A percentile compares a stretch with the other conserved stretches of the same genome.
These are phyloP conservation scores for Nyctereutes procyonoides DNA, from an alignment of 2,113 vertebrate genomes.

Conservation along the genomic window DNA sequence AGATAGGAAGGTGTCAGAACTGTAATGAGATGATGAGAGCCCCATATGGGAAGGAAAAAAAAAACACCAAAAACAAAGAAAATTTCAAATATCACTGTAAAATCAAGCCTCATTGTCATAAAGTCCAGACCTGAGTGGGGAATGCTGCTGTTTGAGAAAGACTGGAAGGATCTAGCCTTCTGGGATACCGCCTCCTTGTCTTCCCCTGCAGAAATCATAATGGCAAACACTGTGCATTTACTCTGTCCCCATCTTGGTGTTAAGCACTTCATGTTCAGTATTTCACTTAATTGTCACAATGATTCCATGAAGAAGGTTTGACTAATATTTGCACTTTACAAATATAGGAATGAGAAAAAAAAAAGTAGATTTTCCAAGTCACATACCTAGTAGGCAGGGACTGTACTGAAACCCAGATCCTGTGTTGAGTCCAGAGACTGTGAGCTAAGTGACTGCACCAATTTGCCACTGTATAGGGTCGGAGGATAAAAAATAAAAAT, in stretches of 20 bases:
- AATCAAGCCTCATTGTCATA: background rate
- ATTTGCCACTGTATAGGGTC: background rate
- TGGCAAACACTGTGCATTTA: background rate
- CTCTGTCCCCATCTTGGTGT: background rate
- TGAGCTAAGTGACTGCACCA: background rate
- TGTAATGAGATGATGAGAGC: background rate
- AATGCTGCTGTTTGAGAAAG: background rate
- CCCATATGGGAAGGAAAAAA: background rate
- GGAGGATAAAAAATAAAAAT: background rate
- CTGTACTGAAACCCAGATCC: accelerated
- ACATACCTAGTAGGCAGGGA: background rate
- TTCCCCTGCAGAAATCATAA: background rate
- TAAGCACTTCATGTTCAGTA: background rate
- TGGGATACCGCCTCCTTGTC: accelerated
- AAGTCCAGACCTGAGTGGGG: background rate
- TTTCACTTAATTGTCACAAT: background rate
- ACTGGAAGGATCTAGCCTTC: background rate
- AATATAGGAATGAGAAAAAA: background rate
- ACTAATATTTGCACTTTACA: background rate
- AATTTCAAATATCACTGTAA: background rate
- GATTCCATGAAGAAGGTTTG: background rate
- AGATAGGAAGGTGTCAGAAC: background rate
- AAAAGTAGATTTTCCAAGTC: background rate
- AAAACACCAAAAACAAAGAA: background rate
- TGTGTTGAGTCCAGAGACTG: background rate